Evolutionary conservation across 2,888 invertebrate genomes (phyloP), one percentile per base, ranked within the genome.

Genomic region (Melieria omissa): DNA sequence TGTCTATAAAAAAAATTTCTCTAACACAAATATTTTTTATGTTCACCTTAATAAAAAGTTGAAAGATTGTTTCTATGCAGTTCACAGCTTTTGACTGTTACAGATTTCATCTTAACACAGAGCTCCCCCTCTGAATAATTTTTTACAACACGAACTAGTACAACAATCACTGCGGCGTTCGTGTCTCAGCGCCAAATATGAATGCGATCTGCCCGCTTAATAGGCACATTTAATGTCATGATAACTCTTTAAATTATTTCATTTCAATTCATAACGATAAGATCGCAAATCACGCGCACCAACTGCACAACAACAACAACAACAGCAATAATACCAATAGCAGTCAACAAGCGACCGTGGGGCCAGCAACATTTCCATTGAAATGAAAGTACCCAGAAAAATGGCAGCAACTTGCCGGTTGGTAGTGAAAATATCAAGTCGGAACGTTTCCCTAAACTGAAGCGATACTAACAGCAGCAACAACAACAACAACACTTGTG

Each of bases 191-290:
- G 29, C 29, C 29, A 29, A 29, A 29, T 29, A 29, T 29, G 29
- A 29, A 29, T 29, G 29, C 29, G 29, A 29, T 29, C 41, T 58
- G 41, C 69, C 62, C 62, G 62, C 69, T 69, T 77, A 77, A 75
- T 77, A 74, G 74, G 74, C 73, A 77, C 77, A 77, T 75, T 77
- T 77, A 77, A 77, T 75, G 75, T 77, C 84, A 84, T 83, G 82
- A 82, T 83, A 83, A 83, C 80, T 81, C 80, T 82, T 82, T 82
- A 84, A 84, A 84, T 84, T 84, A 84, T 84, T 84, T 84, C 83
- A 84, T 84, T 84, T 83, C 78, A 77, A 76, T 79, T 76, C 83
- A 80, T 78, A 81, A 80, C 82, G 84, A 84, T 84, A 84, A 83
- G 80, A 84, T 84, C 84, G 82, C 83, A 84, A 83, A 83, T 84